Evolutionary conservation across 2,797 vertebrate genomes (phyloP).

Genomic region (Meriones psammophilus): DNA sequence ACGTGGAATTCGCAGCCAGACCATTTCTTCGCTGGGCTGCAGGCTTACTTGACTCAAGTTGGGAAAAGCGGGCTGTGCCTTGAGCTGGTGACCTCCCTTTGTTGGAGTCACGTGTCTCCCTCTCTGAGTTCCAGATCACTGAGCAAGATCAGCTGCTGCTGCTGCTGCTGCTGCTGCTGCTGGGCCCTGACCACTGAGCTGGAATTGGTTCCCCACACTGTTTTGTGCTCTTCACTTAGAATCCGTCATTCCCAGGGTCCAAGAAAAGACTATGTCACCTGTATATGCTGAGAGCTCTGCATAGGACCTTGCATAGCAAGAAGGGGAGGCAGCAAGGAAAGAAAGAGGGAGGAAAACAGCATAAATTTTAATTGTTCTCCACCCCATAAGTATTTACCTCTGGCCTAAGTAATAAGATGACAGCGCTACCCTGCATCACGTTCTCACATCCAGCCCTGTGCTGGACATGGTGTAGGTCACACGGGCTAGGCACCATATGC

Average conservation of each 20-base stretch:
- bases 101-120: not conserved
- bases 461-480: not conserved
- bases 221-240: not conserved
- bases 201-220: not conserved
- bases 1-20: not conserved
- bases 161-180: no score
- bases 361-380: not conserved
- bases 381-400: not conserved
- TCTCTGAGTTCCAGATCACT: not conserved
- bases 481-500: not conserved
- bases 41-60: not conserved
- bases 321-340: not conserved
- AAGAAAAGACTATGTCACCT: not conserved
- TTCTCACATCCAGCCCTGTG: not conserved
- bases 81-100: not conserved
- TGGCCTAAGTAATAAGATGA: constrained; percentile 30
- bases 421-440: not conserved
- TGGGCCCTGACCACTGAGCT: not conserved
- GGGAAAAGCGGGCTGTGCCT: not conserved
- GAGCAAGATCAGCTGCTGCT: not conserved
- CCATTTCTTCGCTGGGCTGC: not conserved
- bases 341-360: not conserved
- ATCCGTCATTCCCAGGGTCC: not conserved
- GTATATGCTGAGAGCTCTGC: not conserved
- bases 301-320: not conserved